Evolutionary conservation across 2,888 invertebrate genomes (phyloP).

Genomic region (Junonia oenone): DNA sequence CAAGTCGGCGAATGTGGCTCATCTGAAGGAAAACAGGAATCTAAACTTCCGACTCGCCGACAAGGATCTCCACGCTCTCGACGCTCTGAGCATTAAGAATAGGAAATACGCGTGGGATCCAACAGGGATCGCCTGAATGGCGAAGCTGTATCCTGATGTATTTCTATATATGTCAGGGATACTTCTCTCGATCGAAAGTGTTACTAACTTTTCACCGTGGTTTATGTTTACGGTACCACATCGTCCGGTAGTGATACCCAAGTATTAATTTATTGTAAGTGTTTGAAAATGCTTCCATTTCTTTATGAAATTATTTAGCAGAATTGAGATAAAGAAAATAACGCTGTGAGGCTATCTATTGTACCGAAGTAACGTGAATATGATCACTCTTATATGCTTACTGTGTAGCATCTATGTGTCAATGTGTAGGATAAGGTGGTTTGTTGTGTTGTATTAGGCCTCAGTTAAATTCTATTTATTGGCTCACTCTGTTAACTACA

Average conservation of each 20-base stretch:
- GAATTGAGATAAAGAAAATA: neutral
- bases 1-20: slow-evolving; percentile 78
- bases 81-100: slow-evolving; percentile 36
- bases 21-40: slow-evolving; percentile 80
- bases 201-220: slow-evolving; percentile 9
- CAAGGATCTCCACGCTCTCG: slow-evolving; percentile 63
- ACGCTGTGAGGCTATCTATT: neutral
- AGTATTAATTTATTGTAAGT: neutral
- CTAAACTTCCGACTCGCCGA: slow-evolving; percentile 79
- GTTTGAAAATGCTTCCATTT: neutral
- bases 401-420: neutral
- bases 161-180: slow-evolving; percentile 18
- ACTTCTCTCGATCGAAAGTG: slow-evolving; percentile 4
- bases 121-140: slow-evolving; percentile 35
- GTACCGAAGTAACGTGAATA: neutral
- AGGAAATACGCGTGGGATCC: slow-evolving; percentile 55
- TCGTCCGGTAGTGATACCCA: slow-evolving; percentile 7
- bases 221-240: slow-evolving; percentile 8
- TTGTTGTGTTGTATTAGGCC: neutral
- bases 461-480: neutral
- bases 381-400: neutral
- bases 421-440: slow-evolving; percentile 4
- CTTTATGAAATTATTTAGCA: neutral
- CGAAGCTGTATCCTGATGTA: slow-evolving; percentile 19
- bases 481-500: neutral